These are phyloP conservation scores for Trichosurus vulpecula DNA, from an alignment of 2,797 vertebrate genomes.

Conservation along the genomic window DNA sequence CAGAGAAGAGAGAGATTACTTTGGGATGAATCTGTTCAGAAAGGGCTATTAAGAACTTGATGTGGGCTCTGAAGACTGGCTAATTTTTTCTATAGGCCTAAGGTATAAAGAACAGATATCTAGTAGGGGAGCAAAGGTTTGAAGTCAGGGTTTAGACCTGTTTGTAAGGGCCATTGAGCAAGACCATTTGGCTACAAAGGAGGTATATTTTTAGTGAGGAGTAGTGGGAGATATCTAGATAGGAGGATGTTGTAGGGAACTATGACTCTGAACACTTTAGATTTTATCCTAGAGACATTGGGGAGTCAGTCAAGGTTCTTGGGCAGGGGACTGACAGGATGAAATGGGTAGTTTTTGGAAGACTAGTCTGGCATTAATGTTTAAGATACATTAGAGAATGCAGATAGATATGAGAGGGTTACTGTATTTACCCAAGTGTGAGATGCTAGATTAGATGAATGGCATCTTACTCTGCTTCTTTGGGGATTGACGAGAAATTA, in stretches of 20 bases:
- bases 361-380: not conserved
- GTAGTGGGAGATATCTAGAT: not conserved
- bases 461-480: not conserved
- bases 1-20: not conserved
- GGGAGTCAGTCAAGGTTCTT: not conserved
- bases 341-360: not conserved
- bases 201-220: not conserved
- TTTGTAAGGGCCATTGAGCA: not conserved
- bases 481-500: not conserved
- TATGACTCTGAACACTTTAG: not conserved
- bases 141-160: not conserved
- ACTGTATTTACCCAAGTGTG: not conserved
- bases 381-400: not conserved
- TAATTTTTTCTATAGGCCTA: not conserved
- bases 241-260: not conserved
- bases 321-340: not conserved
- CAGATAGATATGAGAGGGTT: not conserved
- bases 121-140: not conserved
- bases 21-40: not conserved
- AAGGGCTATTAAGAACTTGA: not conserved
- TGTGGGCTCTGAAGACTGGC: not conserved
- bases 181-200: not conserved
- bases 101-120: not conserved
- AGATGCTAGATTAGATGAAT: not conserved
- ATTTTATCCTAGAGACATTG: not conserved